Conservation (phyloP, 2,888 invertebrate species). For the Eucera pruinosa region DNA sequence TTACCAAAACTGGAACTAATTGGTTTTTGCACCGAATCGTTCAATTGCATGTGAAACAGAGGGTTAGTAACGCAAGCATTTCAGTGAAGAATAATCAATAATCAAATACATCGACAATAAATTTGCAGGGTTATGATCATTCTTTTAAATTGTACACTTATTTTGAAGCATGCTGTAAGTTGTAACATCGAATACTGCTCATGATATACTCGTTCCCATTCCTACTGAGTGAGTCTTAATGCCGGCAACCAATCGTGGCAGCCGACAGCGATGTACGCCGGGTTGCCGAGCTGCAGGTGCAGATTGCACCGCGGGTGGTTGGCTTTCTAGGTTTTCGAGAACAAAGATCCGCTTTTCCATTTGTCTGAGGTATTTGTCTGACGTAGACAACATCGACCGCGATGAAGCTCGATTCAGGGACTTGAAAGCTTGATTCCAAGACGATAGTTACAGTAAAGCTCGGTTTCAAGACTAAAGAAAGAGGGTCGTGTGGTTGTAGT, state of each 20-base stretch:
- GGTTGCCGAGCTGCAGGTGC: conserved; percentile 53
- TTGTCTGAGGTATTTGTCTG: conserved; percentile 29
- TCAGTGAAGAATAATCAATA: too few species aligned
- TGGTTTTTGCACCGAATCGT: too few species aligned
- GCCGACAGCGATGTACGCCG: conserved; percentile 18
- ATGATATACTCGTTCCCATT: not conserved
- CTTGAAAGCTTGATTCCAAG: conserved; percentile 2
- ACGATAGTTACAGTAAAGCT: not conserved
- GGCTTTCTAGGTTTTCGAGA: conserved; percentile 23
- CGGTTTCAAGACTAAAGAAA: not conserved
- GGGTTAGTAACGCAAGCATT: too few species aligned
- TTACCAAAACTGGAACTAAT: too few species aligned
- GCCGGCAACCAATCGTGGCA: conserved; percentile 28
- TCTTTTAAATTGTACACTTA: not conserved
- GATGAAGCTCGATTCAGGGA: conserved; percentile 15
- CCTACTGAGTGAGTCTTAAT: not conserved
- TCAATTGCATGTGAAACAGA: too few species aligned
- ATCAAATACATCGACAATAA: too few species aligned
- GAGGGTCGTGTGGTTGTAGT: not conserved
- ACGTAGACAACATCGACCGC: not conserved
- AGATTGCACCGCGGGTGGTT: conserved; percentile 28
- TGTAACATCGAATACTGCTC: not conserved
- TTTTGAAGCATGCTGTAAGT: not conserved
- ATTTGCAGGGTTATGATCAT: not conserved
- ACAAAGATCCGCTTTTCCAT: conserved; percentile 36